Percentiles rank a stretch among this genome's conserved stretches.
Evolutionary conservation across 1,140 invertebrate species (phyloP).

Genomic region (Temnothorax longispinosus): DNA sequence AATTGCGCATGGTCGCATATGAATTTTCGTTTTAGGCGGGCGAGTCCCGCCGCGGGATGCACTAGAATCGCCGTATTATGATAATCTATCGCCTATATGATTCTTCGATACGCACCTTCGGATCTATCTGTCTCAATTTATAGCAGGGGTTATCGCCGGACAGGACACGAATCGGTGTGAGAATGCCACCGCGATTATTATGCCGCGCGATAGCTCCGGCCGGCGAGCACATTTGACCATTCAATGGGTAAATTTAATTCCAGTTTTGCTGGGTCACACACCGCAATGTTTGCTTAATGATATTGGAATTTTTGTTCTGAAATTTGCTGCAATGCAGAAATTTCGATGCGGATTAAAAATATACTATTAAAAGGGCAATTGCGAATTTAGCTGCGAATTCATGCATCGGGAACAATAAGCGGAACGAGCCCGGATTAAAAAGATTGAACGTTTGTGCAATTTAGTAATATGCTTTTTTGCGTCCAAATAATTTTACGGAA

Average conservation of each 20-base stretch:
- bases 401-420: neutral
- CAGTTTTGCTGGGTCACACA: neutral
- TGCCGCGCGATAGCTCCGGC: constrained; percentile 15
- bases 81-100: constrained; percentile 75
- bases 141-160: constrained; percentile 48
- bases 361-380: constrained; percentile 43
- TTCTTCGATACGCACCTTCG: constrained; percentile 53
- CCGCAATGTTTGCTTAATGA: constrained; percentile 8
- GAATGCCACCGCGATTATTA: constrained; percentile 34
- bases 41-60: constrained; percentile 58
- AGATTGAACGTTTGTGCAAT: neutral
- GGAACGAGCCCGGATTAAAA: constrained; percentile 23
- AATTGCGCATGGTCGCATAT: constrained; percentile 51
- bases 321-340: constrained; percentile 11
- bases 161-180: constrained; percentile 27
- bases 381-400: neutral
- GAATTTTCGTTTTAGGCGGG: constrained; percentile 65
- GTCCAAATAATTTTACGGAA: neutral
- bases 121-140: constrained; percentile 66
- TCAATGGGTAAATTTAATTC: constrained; percentile 24
- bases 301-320: constrained; percentile 18
- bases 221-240: neutral
- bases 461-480: neutral
- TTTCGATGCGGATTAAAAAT: constrained; percentile 31
- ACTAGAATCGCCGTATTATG: constrained; percentile 75